Percentiles rank a stretch among this genome's conserved stretches.
phyloP scores from a whole-genome alignment of 2,113 vertebrate genomes.

The Sander vitreus region DNA sequence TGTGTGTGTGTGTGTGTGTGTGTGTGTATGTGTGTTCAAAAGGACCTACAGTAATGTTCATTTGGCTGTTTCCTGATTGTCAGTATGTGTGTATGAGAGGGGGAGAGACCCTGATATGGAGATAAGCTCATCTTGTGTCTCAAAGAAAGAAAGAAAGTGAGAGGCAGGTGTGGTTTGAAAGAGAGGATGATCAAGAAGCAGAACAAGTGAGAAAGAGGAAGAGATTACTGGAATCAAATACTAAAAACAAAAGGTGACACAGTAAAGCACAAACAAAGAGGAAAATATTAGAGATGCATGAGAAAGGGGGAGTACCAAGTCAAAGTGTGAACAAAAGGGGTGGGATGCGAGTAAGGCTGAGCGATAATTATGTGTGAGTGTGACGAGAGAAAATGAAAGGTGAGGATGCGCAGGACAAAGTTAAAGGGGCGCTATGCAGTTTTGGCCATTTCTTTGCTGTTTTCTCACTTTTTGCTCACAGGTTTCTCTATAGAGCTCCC shows the following conservation, averaged over 20 bases:
- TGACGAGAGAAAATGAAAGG: conserved; percentile 9
- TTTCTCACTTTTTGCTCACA: too few relatives aligned
- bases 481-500: too few relatives aligned
- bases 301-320: conserved; percentile 1
- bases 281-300: conserved; percentile 10
- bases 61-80: neutral
- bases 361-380: conserved; percentile 11
- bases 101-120: neutral
- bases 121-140: conserved; percentile 9
- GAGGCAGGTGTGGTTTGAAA: conserved; percentile 10
- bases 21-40: conserved; percentile 11
- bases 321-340: conserved; percentile 22
- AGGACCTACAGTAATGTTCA: neutral
- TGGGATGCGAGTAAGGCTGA: conserved; percentile 4
- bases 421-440: too few relatives aligned
- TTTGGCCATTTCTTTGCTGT: too few relatives aligned
- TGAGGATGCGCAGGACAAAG: neutral
- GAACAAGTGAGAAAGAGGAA: conserved; percentile 13
- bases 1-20: conserved; percentile 6
- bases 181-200: conserved; percentile 8
- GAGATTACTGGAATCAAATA: conserved; percentile 32
- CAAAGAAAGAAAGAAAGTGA: conserved; percentile 5
- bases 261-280: conserved; percentile 24
- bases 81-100: neutral
- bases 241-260: conserved; percentile 15